Percentiles rank a stretch among this genome's conserved stretches.
Conservation (phyloP, 2,113 vertebrate species). For the Procavia capensis region DNA sequence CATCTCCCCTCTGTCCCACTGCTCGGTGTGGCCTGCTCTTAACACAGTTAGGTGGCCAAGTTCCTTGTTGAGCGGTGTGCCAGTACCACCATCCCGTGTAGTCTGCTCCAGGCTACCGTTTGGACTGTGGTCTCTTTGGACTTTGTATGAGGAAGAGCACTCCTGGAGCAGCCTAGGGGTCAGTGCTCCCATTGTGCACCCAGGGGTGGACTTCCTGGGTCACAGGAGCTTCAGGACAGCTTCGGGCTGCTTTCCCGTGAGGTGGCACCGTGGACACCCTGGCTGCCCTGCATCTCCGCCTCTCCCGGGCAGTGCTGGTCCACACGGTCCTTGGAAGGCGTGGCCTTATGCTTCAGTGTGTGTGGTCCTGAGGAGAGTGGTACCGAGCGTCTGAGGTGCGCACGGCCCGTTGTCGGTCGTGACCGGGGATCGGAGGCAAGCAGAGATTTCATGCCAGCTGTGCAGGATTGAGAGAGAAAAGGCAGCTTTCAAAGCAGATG, state of each 20-base stretch:
- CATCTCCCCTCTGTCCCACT: fast-evolving
- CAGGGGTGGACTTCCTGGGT: not conserved
- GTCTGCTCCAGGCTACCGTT: fast-evolving
- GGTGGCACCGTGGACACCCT: no score
- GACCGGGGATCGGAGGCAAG: not conserved
- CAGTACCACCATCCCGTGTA: fast-evolving
- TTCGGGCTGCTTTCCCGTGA: no score
- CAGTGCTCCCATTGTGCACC: no score
- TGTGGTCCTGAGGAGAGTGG: fast-evolving
- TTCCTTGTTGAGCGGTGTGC: fast-evolving
- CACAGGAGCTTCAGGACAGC: no score
- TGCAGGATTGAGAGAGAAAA: no score
- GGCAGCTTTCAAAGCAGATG: no score
- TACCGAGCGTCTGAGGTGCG: not conserved
- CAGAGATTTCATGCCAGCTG: not conserved
- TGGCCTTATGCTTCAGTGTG: no score
- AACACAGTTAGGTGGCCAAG: fast-evolving
- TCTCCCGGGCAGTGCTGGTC: no score
- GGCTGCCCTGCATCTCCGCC: no score
- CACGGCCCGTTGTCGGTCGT: fast-evolving
- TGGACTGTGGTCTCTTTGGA: fast-evolving
- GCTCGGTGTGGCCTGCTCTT: fast-evolving
- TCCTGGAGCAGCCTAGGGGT: not conserved
- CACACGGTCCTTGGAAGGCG: no score
- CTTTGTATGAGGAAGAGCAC: fast-evolving